Conservation (phyloP, 2,113 vertebrate species). For the Channa maculata region DNA sequence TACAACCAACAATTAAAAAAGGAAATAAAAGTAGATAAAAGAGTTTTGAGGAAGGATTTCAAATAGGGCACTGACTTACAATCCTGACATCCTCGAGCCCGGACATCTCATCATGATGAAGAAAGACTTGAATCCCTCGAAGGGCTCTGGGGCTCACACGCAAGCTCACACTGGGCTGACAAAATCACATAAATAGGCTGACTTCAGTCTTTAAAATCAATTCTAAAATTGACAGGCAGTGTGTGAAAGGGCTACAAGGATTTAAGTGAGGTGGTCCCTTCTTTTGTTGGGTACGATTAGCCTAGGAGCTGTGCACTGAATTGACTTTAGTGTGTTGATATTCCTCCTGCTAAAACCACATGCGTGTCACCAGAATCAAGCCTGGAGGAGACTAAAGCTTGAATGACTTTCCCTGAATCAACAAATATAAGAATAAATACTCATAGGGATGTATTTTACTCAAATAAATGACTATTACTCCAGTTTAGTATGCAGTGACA, state of each 20-base stretch:
- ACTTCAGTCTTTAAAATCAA: constrained; percentile 33
- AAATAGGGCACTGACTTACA: neutral
- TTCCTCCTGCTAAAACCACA: constrained; percentile 12
- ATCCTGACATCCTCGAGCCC: neutral
- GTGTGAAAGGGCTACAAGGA: constrained; percentile 10
- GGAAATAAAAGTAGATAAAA: constrained; percentile 1
- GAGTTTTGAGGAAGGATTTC: neutral
- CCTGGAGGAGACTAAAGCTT: constrained; percentile 2
- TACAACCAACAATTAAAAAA: no score
- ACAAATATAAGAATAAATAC: neutral
- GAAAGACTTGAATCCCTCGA: constrained; percentile 1
- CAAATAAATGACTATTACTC: constrained; percentile 1
- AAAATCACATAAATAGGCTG: constrained; percentile 28
- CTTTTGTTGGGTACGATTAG: constrained; percentile 25
- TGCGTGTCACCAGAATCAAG: constrained; percentile 18
- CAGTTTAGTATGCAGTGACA: neutral
- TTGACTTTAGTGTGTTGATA: constrained; percentile 16
- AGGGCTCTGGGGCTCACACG: constrained; percentile 23
- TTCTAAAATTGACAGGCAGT: constrained; percentile 15
- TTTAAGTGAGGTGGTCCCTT: constrained; percentile 24
- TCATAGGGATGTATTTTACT: neutral
- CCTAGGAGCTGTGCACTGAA: constrained; percentile 2
- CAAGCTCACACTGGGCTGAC: constrained; percentile 9
- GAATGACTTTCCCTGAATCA: constrained; percentile 22
- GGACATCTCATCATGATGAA: neutral